These are phyloP conservation scores for Heterodera schachtii DNA, from an alignment of 1,140 invertebrate species.

Conservation along the genomic window DNA sequence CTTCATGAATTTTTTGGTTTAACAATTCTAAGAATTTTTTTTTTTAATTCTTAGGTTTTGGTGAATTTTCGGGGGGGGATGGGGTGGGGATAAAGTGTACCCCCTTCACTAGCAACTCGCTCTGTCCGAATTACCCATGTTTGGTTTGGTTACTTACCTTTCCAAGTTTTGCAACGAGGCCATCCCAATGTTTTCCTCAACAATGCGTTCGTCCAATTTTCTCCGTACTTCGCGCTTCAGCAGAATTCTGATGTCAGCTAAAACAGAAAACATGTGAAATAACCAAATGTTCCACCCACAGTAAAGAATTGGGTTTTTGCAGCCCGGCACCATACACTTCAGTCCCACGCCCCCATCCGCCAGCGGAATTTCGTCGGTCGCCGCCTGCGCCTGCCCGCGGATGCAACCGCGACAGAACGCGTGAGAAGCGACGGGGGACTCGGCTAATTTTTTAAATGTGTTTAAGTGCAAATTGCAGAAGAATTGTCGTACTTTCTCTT, in stretches of 20 bases:
- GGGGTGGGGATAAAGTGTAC: too few relatives aligned
- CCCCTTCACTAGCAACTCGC: too few relatives aligned
- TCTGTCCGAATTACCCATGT: too few relatives aligned
- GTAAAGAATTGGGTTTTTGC: conserved; percentile 46
- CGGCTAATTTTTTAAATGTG: too few relatives aligned
- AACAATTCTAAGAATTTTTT: too few relatives aligned
- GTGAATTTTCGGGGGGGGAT: too few relatives aligned
- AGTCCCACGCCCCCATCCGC: conserved; percentile 41
- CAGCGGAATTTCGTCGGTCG: conserved; percentile 34
- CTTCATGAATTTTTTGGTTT: too few relatives aligned
- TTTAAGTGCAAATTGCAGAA: too few relatives aligned
- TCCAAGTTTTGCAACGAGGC: conserved; percentile 34
- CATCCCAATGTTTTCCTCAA: conserved; percentile 44
- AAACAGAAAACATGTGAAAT: neutral
- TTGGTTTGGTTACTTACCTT: conserved; percentile 4
- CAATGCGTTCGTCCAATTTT: conserved; percentile 40
- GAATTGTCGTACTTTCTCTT: too few relatives aligned
- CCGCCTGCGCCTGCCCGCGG: conserved; percentile 33
- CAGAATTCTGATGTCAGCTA: conserved; percentile 38
- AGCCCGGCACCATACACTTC: conserved; percentile 38
- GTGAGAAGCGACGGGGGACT: conserved; percentile 5
- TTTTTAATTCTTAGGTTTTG: too few relatives aligned
- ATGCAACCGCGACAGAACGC: conserved; percentile 36
- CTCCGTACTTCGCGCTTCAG: conserved; percentile 29
- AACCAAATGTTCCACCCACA: conserved; percentile 20